Conservation (phyloP, 2,888 invertebrate genomes). For the Habrosyne pyritoides region DNA sequence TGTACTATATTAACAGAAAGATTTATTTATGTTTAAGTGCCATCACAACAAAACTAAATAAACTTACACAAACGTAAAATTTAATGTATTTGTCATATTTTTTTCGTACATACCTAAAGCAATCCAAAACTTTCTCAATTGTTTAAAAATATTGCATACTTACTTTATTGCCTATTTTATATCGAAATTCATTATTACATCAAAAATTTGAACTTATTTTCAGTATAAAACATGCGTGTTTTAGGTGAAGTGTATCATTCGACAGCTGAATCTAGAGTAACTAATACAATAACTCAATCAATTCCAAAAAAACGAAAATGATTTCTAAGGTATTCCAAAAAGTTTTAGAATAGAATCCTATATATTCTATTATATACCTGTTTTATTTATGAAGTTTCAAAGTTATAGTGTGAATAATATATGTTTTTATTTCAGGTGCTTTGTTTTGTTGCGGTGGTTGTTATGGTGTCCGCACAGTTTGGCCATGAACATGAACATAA, state of each 20-base stretch:
- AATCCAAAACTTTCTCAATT: constrained; percentile 1
- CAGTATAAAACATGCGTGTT: not conserved
- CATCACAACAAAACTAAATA: too few species aligned
- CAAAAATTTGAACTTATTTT: not conserved
- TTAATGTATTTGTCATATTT: constrained; percentile 2
- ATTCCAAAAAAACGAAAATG: not conserved
- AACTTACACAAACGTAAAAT: not conserved
- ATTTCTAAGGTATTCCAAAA: too few species aligned
- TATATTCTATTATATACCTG: too few species aligned
- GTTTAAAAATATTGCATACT: not conserved
- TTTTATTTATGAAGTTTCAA: too few species aligned
- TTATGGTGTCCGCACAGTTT: not conserved
- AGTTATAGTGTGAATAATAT: too few species aligned
- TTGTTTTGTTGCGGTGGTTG: not conserved
- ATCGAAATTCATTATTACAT: constrained; percentile 10
- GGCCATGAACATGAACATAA: constrained; percentile 7
- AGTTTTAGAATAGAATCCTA: too few species aligned
- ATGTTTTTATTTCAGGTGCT: not conserved
- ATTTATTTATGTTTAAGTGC: too few species aligned
- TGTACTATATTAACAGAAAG: too few species aligned
- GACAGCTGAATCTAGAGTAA: not conserved
- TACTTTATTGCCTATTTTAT: constrained; percentile 17
- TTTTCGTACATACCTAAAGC: not conserved
- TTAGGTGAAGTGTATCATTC: constrained; percentile 1
- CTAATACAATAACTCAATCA: not conserved